phyloP scores from a whole-genome alignment of 92 coral and sea anemone genomes.

The Parazoanthus swiftii region DNA sequence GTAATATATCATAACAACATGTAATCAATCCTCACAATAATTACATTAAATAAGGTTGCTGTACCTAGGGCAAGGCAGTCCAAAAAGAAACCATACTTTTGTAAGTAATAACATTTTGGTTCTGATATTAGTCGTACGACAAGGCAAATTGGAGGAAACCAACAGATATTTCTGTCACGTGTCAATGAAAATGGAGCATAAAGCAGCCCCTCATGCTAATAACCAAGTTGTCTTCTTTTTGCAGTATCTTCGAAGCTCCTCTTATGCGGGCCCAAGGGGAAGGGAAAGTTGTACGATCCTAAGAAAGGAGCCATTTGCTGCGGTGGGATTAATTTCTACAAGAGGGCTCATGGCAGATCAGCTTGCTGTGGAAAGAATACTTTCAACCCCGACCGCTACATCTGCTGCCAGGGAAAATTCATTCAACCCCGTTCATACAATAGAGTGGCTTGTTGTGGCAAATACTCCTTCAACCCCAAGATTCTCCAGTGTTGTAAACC shows the following conservation, averaged over 20 bases:
- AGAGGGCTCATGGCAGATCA: not conserved
- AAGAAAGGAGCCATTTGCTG: not conserved
- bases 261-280: slow-evolving; percentile 12
- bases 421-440: not conserved
- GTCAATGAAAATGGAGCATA: no score
- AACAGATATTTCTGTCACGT: no score
- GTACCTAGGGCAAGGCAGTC: no score
- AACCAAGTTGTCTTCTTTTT: not conserved
- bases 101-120: no score
- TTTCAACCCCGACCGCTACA: not conserved
- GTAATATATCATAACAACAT: no score
- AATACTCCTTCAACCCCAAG: not conserved
- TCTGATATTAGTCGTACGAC: no score
- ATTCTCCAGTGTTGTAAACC: not conserved
- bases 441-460: slow-evolving; percentile 2
- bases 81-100: no score
- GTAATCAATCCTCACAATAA: no score
- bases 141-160: no score
- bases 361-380: slow-evolving; percentile 1
- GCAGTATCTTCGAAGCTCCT: not conserved
- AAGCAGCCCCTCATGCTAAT: not conserved
- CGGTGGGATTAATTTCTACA: not conserved
- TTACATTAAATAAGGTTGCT: no score
- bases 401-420: slow-evolving; percentile 10
- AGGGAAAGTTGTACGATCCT: not conserved